A percentile compares a stretch with the other conserved stretches of the same genome.
phyloP scores from a whole-genome alignment of 2,797 vertebrate species.

The Manis crassicaudata region DNA sequence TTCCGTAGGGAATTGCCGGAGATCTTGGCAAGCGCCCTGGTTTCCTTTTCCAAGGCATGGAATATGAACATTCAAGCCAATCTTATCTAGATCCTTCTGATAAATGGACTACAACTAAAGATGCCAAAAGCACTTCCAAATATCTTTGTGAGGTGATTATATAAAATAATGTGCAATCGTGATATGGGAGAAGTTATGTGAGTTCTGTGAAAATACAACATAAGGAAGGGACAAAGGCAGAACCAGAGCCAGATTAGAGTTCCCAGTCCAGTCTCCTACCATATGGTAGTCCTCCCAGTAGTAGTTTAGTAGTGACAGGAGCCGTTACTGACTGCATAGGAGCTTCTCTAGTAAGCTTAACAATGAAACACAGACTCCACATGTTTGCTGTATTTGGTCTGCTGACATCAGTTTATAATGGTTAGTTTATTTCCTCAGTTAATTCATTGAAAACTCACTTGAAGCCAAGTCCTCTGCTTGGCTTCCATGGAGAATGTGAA shows the following conservation, averaged over 20 bases:
- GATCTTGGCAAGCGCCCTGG: background rate
- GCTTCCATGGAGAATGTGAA: background rate
- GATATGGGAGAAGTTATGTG: background rate
- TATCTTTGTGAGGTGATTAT: background rate
- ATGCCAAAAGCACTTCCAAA: background rate
- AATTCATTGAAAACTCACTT: background rate
- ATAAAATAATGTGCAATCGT: background rate
- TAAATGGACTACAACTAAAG: background rate
- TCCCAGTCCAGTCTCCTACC: background rate
- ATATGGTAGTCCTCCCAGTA: background rate
- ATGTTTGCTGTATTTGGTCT: background rate
- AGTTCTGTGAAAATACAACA: background rate
- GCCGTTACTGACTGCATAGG: background rate
- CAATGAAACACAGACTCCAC: background rate
- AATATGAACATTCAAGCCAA: constrained; percentile 20
- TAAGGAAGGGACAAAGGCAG: background rate
- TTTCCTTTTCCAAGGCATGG: constrained; percentile 23
- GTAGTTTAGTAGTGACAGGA: background rate
- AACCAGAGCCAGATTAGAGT: background rate
- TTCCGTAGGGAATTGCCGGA: constrained; percentile 26
- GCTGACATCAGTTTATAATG: background rate
- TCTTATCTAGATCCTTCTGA: background rate
- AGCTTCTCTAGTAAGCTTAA: constrained; percentile 21
- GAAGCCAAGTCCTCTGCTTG: background rate
- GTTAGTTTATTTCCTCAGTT: background rate